Evolutionary conservation across 2,888 invertebrate species (phyloP), one percentile per base, ranked within the genome.

Genomic region (Saturnia japonica): DNA sequence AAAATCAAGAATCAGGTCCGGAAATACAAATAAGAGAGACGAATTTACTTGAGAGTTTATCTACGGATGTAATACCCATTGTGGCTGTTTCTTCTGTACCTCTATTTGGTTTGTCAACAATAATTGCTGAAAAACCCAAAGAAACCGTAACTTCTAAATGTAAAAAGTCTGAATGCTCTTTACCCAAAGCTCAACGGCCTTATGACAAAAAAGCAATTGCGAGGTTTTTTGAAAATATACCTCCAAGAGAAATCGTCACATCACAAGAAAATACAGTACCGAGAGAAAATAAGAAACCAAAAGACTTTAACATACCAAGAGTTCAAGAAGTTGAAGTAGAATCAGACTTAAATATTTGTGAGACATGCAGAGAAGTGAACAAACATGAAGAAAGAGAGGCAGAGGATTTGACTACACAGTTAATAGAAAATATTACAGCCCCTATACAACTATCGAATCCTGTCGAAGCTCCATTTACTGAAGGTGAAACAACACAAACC

Each of bases 391-490:
- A 85, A 0, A 86, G 81, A 71, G 82, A 84, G 71, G 73, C 74
- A 8, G 88, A 90, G 66, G 85, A 91, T 77, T 79, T 93, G 16
- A 94, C 93, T 1, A 76, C 81, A 19, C 88, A 93, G 68, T 74
- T 94, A 16, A 92, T 93, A 69, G 91, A 93, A 76, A 93, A 94
- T 73, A 88, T 94, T 54, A 92, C 86, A 51, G 86, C 92, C 4
- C 91, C 88, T 1, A 89, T 93, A 75, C 91, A 89, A 70, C 80
- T 93, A n/a, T 84, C 82, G 0, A 91, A 93, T 76, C 85, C 93
- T 3, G 89, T 93, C 19, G 89, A 86, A 82, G 88, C 82, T 4
- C 83, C 85, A 6, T 73, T 91, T 1, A 74, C 85, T 57, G 89
- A 87, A 74, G 77, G 68, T 64, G 74, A 76, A 8, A 47, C 75